Evolutionary conservation across 2,888 invertebrate genomes (phyloP), one percentile per base, ranked within the genome.

Genomic region (Halictus quadricinctus): DNA sequence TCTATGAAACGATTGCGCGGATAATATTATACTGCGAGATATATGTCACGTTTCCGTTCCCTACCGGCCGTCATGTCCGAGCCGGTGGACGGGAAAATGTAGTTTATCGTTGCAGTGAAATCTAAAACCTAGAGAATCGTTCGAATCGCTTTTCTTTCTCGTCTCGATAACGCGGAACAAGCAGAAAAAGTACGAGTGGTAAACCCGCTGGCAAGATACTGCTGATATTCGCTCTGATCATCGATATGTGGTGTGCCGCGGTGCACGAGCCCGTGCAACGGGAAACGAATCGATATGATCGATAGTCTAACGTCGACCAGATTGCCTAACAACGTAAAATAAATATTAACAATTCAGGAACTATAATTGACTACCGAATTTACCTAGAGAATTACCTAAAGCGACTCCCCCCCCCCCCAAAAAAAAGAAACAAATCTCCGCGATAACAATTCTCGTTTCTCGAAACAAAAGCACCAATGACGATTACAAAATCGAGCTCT

Each of bases 151-250:
- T 25, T 41, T 13, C 15, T 6, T 12, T 48, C 64, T 21, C 36
- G 29, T 43, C n/a, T 41, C 36, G 73, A 84, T 12, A 76, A 77
- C 81, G 74, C 58, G 79, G 82, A 81, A 82, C 84, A 84, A 89
- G 88, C 86, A 77, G 75, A 46, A 69, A 78, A 43, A 36, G 29
- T 70, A 41, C 50, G 50, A 80, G 64, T 77, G 8, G 41, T 76
- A 75, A 78, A 80, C 66, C 83, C 72, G 72, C 86, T 80, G 86
- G 78, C 86, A 83, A 86, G 83, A 72, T 46, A 64, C 66, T 76
- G 54, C 73, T 72, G 79, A 86, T 81, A 79, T 69, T 66, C 74
- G n/a, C 46, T 58, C 29, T 72, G n/a, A 70, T 48, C 76, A 21
- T 76, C 83, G 80, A 85, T 85, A 85, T 80, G 80, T 85, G 74